Evolutionary conservation across 2,113 vertebrate species (phyloP), one percentile per base, ranked within the genome.

Genomic region (Onychostoma macrolepis): DNA sequence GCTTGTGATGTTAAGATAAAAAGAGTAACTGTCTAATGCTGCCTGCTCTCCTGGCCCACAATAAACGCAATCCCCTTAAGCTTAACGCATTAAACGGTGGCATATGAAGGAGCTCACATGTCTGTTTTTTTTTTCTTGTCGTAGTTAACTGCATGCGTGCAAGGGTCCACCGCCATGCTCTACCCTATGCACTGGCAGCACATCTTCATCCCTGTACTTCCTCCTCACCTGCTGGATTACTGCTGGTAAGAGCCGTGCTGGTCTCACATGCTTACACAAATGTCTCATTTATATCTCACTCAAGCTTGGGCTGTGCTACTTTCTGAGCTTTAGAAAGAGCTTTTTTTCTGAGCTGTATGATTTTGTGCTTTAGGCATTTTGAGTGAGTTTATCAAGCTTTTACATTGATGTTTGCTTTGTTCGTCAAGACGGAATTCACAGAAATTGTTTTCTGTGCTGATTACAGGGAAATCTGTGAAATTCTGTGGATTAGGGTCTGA

Each of bases 181-280:
- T 98, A 96, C 91, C 98, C 98, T 48, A 98, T 99, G 97, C 96
- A 96, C 93, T 99, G 98, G 98, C 98, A 99, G 78, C 98, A 99
- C 91, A 99, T 99, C 91, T 99, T 97, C 96, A 99, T 99, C 95
- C 97, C 98, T 1, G 97, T 99, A 80, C 96, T 99, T 89, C 98
- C 98, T 87, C 96, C 97, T 38, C 98, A 99, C 92, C 96, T 99
- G 69, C 96, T 99, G 95, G 98, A 99, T 95, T 99, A 99, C 95
- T 99, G 98, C 95, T 99, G 98, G 98, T 99, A 96, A 97, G 97
- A 92, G 21, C 67, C 75, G 76, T 75, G 85, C 87, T 80, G 53
- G 65, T 87, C 80, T 80, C 28, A 88, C 67, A 56, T 83, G 50
- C 17, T 28, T 11, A 61, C 33, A 41, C 28, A 45, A 19, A 69